phyloP scores from a whole-genome alignment of 1,140 invertebrate genomes.

The Nylanderia fulva region DNA sequence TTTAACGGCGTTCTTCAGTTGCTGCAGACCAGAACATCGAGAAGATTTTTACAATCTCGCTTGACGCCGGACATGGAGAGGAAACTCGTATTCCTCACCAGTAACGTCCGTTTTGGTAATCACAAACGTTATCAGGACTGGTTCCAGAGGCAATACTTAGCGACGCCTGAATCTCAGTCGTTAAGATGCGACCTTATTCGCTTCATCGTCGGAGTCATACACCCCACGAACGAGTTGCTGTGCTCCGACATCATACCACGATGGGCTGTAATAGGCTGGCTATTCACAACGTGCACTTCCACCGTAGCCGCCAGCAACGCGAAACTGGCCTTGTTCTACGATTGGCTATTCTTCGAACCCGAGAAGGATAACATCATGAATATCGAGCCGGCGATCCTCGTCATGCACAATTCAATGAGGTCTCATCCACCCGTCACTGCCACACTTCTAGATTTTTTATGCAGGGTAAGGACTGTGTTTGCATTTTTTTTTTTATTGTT shows the following conservation, averaged over 20 bases:
- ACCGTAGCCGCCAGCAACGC: slow-evolving; percentile 97
- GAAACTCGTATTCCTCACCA: slow-evolving; percentile 97
- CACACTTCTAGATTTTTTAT: slow-evolving; percentile 97
- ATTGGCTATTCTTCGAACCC: slow-evolving; percentile 98
- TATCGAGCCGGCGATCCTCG: slow-evolving; percentile 99
- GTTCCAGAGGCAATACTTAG: slow-evolving; percentile 98
- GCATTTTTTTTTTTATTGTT: not conserved
- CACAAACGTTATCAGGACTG: slow-evolving; percentile 99
- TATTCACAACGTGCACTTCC: slow-evolving; percentile 98
- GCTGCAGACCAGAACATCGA: slow-evolving; percentile 95
- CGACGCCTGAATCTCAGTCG: slow-evolving; percentile 98
- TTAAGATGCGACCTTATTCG: slow-evolving; percentile 98
- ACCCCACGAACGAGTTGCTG: slow-evolving; percentile 98
- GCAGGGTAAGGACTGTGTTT: slow-evolving; percentile 87
- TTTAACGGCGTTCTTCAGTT: slow-evolving; percentile 96
- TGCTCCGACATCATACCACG: slow-evolving; percentile 99
- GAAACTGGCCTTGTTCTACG: slow-evolving; percentile 98
- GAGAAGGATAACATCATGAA: slow-evolving; percentile 99
- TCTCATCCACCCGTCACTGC: slow-evolving; percentile 98
- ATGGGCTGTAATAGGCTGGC: slow-evolving; percentile 99
- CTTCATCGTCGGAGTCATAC: slow-evolving; percentile 99
- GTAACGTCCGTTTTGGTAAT: slow-evolving; percentile 97
- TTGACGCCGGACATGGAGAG: slow-evolving; percentile 99
- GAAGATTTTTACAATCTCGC: slow-evolving; percentile 95
- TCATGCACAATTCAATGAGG: slow-evolving; percentile 99